These are phyloP conservation scores for Amphibalanus amphitrite DNA, from an alignment of 1,140 invertebrate species.

Conservation along the genomic window DNA sequence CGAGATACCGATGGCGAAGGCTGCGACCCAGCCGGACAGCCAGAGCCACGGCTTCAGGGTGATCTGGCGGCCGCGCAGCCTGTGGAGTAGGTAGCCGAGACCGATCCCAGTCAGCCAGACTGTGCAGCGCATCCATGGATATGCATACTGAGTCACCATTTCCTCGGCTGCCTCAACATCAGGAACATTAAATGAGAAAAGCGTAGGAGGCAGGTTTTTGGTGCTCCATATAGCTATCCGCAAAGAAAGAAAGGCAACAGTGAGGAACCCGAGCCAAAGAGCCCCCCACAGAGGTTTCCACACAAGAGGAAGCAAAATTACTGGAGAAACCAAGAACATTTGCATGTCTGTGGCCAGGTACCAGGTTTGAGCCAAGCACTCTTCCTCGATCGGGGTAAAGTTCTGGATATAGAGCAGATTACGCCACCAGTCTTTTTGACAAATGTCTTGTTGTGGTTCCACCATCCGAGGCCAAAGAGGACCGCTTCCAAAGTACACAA, in stretches of 20 bases:
- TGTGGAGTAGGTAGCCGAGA: slow-evolving; percentile 7
- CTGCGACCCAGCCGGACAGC: slow-evolving; percentile 12
- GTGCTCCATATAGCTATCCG: background rate
- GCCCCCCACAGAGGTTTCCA: background rate
- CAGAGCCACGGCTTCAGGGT: background rate
- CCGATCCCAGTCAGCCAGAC: slow-evolving; percentile 8
- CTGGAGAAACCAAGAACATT: background rate
- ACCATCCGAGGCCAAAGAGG: background rate
- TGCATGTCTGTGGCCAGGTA: slow-evolving; percentile 3
- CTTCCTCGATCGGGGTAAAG: background rate
- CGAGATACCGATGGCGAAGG: slow-evolving; percentile 6
- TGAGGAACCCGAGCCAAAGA: background rate
- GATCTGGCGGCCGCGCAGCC: background rate
- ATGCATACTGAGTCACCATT: background rate
- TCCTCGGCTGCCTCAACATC: background rate
- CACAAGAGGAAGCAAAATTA: background rate
- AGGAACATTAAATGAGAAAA: background rate
- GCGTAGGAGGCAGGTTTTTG: background rate
- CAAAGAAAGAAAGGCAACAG: background rate
- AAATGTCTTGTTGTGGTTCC: background rate
- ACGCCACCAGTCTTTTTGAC: background rate
- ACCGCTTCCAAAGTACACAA: background rate
- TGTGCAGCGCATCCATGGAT: slow-evolving; percentile 9
- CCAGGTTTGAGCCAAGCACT: background rate
- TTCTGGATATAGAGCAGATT: background rate